Conservation (phyloP, 2,113 vertebrate genomes). For the Peromyscus polionotus region DNA sequence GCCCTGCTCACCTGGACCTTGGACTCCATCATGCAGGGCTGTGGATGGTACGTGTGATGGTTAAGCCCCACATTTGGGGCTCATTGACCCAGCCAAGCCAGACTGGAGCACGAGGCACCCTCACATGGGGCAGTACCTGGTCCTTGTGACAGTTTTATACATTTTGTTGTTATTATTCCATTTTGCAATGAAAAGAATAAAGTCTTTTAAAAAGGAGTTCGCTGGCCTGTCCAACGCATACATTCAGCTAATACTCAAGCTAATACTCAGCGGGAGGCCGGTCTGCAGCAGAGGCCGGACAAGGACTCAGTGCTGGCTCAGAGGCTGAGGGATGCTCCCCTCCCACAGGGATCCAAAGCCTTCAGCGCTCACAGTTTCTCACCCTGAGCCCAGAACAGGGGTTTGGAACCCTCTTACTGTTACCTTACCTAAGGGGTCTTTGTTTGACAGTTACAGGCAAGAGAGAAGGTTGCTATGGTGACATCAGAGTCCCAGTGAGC, state of each 20-base stretch:
- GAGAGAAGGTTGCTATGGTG: neutral
- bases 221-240: neutral
- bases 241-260: neutral
- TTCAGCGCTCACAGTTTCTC: too few relatives aligned
- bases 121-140: neutral
- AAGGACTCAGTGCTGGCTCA: neutral
- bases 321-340: neutral
- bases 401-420: neutral
- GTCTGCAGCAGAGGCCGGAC: neutral
- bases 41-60: neutral
- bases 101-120: neutral
- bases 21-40: too few relatives aligned
- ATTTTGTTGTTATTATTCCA: too few relatives aligned
- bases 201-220: neutral
- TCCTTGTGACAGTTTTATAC: neutral
- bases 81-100: fast-evolving
- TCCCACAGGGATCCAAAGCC: neutral
- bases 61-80: neutral
- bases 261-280: neutral
- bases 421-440: neutral
- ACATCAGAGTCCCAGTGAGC: neutral
- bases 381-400: neutral
- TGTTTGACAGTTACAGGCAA: too few relatives aligned
- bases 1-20: too few relatives aligned
- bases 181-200: neutral